Evolutionary conservation across 2,113 vertebrate genomes (phyloP).

Genomic region (Callospermophilus lateralis): DNA sequence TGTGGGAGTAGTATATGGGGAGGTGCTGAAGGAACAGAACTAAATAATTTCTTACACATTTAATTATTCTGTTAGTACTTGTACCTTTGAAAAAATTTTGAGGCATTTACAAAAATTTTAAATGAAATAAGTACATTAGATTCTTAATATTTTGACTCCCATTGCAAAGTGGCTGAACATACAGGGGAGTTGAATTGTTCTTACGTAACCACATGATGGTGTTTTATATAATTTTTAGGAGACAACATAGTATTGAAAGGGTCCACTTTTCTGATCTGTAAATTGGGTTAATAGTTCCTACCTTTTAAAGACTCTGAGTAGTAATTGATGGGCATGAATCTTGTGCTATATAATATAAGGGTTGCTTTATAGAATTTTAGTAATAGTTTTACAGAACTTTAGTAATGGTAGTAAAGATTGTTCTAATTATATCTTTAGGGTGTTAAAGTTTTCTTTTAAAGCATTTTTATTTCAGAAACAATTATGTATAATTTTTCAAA

Average conservation of each 20-base stretch:
- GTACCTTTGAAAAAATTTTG: background rate
- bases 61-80: constrained; percentile 3
- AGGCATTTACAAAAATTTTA: constrained; percentile 52
- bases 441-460: background rate
- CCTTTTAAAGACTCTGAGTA: background rate
- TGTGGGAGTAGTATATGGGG: background rate
- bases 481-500: background rate
- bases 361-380: background rate
- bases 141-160: constrained; percentile 23
- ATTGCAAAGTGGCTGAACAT: constrained; percentile 14
- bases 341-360: background rate
- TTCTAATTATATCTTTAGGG: background rate
- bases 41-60: background rate
- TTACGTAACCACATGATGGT: background rate
- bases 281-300: background rate
- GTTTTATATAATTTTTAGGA: background rate
- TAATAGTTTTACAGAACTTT: background rate
- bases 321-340: background rate
- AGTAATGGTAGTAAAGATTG: background rate
- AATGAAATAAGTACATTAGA: background rate
- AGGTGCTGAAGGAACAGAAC: background rate
- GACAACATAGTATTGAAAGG: background rate
- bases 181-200: constrained; percentile 1
- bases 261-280: background rate
- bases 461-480: background rate